These are phyloP conservation scores for Macrotus californicus DNA, from an alignment of 2,113 vertebrate genomes.

Conservation along the genomic window DNA sequence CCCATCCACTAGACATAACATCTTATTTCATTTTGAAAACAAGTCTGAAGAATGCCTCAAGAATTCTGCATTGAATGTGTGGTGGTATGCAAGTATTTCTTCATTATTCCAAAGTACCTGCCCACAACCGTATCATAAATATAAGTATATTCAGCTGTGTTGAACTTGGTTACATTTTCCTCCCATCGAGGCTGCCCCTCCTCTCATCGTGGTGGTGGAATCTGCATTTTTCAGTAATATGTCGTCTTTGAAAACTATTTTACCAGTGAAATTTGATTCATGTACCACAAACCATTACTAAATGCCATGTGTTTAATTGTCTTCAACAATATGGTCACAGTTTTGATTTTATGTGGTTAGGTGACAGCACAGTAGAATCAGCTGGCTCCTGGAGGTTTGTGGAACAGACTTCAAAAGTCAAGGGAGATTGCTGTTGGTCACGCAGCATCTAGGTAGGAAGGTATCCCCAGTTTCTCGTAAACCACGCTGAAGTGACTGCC, in stretches of 20 bases:
- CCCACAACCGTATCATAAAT: slow-evolving; percentile 56
- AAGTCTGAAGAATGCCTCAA: slow-evolving; percentile 48
- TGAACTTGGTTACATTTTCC: slow-evolving; percentile 14
- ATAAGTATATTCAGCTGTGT: not conserved
- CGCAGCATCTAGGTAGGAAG: not conserved
- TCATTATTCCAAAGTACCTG: slow-evolving; percentile 50
- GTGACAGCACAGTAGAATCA: not conserved
- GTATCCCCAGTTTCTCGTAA: not conserved
- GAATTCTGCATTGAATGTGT: slow-evolving; percentile 61
- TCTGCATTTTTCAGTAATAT: not conserved
- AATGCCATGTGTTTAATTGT: not conserved
- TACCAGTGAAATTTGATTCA: not conserved
- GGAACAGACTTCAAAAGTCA: not conserved
- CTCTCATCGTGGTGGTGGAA: not conserved
- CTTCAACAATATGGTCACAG: not conserved
- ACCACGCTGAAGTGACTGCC: not conserved
- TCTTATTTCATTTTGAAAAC: slow-evolving; percentile 73
- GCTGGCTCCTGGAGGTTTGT: not conserved
- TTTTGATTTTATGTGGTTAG: not conserved
- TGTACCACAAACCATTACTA: not conserved
- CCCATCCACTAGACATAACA: slow-evolving; percentile 56
- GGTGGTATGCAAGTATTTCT: slow-evolving; percentile 56
- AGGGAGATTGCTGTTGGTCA: not conserved
- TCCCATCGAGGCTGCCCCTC: not conserved
- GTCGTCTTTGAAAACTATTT: not conserved